Percentiles rank a stretch among this genome's conserved stretches.
These are phyloP conservation scores for Monochamus alternatus DNA, from an alignment of 2,888 invertebrate species.

Conservation along the genomic window DNA sequence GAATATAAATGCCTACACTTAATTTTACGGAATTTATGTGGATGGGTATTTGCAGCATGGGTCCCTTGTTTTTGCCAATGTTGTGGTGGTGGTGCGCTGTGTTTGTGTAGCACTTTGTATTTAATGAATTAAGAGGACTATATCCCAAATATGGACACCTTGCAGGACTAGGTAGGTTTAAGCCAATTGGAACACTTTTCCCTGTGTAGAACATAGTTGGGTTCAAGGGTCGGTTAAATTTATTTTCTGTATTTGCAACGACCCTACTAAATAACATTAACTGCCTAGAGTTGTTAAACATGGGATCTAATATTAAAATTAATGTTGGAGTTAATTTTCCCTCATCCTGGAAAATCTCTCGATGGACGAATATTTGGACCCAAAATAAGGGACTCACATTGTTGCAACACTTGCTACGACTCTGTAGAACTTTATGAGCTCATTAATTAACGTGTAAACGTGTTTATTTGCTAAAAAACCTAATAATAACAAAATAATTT, in stretches of 20 bases:
- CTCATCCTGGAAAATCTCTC: neutral
- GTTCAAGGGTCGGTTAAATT: no score
- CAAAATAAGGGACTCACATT: neutral
- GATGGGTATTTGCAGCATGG: constrained; percentile 19
- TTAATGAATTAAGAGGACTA: constrained; percentile 1
- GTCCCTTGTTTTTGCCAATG: constrained; percentile 25
- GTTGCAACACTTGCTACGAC: neutral
- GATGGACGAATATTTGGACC: neutral
- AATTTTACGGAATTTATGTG: constrained; percentile 55
- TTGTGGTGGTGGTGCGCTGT: neutral
- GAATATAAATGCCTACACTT: constrained; percentile 59
- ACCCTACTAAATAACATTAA: neutral
- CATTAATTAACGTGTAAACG: neutral
- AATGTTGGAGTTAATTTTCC: constrained; percentile 8
- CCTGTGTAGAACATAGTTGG: no score
- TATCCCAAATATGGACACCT: neutral
- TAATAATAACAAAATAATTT: no score
- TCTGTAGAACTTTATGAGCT: neutral
- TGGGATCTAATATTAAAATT: constrained; percentile 5
- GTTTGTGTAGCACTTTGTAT: constrained; percentile 1
- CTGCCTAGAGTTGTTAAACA: neutral
- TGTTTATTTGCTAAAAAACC: neutral
- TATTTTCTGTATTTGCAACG: neutral
- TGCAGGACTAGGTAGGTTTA: no score
- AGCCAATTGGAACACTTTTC: no score